Evolutionary conservation across 2,888 invertebrate genomes (phyloP).

Genomic region (Lordiphosa fenestrarum): DNA sequence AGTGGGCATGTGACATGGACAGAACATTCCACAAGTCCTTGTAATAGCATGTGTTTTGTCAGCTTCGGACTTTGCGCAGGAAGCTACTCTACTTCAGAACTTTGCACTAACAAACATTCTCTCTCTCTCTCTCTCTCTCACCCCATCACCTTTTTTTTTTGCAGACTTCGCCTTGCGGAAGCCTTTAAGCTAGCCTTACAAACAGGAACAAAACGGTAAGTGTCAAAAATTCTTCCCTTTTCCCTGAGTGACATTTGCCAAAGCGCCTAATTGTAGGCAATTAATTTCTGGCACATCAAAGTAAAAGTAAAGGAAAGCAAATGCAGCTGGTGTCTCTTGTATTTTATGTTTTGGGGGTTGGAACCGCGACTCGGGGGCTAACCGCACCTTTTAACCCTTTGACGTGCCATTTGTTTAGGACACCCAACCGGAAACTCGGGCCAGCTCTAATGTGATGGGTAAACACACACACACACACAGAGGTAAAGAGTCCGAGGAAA

Average conservation of each 20-base stretch:
- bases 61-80: conserved; percentile 15
- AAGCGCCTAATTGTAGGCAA: conserved; percentile 76
- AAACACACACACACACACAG: conserved; percentile 24
- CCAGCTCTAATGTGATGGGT: conserved; percentile 57
- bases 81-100: conserved; percentile 29
- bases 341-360: conserved; percentile 56
- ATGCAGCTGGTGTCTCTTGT: conserved; percentile 66
- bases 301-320: conserved; percentile 55
- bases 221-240: conserved; percentile 44
- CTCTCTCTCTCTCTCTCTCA: conserved; percentile 3
- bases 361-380: conserved; percentile 48
- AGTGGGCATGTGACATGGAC: conserved; percentile 47
- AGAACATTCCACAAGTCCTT: conserved; percentile 60
- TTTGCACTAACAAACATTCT: conserved; percentile 61
- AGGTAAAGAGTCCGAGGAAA: neutral
- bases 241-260: conserved; percentile 61
- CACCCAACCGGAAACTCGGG: conserved; percentile 48
- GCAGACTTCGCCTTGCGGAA: conserved; percentile 33
- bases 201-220: conserved; percentile 58
- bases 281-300: conserved; percentile 77
- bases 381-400: conserved; percentile 75
- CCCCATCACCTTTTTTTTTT: too few species aligned
- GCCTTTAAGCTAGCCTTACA: conserved; percentile 58
- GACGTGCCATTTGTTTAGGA: conserved; percentile 23
- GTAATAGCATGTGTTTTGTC: conserved; percentile 68